Conservation (phyloP, 2,888 invertebrate genomes). For the Drosophila niveifrons region DNA sequence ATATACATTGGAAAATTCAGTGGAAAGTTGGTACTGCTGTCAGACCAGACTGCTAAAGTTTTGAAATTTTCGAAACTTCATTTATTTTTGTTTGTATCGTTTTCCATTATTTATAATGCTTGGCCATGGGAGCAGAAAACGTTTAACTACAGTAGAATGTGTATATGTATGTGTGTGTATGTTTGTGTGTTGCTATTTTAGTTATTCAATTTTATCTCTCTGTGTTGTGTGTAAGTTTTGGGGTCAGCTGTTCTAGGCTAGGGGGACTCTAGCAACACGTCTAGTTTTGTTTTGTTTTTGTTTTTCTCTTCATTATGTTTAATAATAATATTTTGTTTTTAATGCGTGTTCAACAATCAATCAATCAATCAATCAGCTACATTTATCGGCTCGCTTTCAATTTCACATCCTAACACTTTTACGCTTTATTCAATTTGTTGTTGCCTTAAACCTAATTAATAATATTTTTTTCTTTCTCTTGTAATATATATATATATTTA, state of each 20-base stretch:
- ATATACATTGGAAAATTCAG: slow-evolving; percentile 46
- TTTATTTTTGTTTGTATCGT: slow-evolving; percentile 10
- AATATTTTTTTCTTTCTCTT: slow-evolving; percentile 61
- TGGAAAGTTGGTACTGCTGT: slow-evolving; percentile 49
- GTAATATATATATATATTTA: slow-evolving; percentile 69
- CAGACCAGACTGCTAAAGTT: slow-evolving; percentile 43
- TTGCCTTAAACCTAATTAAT: slow-evolving; percentile 67
- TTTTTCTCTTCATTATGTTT: slow-evolving; percentile 1
- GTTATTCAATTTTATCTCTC: background rate
- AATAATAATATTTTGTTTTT: slow-evolving; percentile 49
- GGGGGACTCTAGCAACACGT: slow-evolving; percentile 50
- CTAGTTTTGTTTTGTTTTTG: slow-evolving; percentile 31
- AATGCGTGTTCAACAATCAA: slow-evolving; percentile 63
- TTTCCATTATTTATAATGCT: slow-evolving; percentile 53
- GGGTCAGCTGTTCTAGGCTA: slow-evolving; percentile 53
- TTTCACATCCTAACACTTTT: slow-evolving; percentile 65
- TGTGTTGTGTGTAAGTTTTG: slow-evolving; percentile 21
- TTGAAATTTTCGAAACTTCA: slow-evolving; percentile 33
- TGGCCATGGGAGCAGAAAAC: slow-evolving; percentile 48
- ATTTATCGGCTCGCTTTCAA: slow-evolving; percentile 46
- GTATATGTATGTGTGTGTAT: slow-evolving; percentile 25
- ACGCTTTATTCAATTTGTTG: slow-evolving; percentile 70
- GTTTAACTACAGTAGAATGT: slow-evolving; percentile 34
- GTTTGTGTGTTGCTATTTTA: slow-evolving; percentile 27
- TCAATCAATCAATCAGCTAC: slow-evolving; percentile 47